These are phyloP conservation scores for Leptinotarsa peninsularis DNA, from an alignment of 2,888 invertebrate genomes.

Conservation along the genomic window DNA sequence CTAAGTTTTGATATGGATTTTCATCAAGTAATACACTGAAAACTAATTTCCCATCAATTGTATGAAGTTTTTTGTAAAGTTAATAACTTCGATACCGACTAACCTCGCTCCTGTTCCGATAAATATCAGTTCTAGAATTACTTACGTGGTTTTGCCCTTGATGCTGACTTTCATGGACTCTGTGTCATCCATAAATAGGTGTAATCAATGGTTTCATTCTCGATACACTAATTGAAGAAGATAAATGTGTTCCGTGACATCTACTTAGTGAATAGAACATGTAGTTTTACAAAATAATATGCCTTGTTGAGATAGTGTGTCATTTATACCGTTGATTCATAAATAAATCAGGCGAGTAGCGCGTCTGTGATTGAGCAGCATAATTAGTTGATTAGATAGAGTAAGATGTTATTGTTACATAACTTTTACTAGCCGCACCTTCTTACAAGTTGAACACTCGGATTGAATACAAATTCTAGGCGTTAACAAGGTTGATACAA, in stretches of 20 bases:
- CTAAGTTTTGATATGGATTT: too few relatives aligned
- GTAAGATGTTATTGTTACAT: background rate
- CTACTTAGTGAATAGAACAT: background rate
- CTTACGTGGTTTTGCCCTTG: slow-evolving; percentile 3
- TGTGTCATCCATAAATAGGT: slow-evolving; percentile 17
- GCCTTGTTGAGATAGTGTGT: background rate
- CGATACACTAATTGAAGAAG: slow-evolving; percentile 4
- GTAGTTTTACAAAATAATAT: background rate
- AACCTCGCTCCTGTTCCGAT: slow-evolving; percentile 6
- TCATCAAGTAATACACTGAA: background rate
- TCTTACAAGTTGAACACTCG: too few relatives aligned
- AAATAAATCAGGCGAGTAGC: background rate
- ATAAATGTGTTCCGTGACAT: background rate
- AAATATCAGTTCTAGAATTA: background rate
- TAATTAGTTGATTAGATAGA: background rate
- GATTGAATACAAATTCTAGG: too few relatives aligned
- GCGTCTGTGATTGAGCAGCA: background rate
- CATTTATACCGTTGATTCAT: background rate
- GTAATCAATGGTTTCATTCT: slow-evolving; percentile 6
- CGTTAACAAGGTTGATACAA: too few relatives aligned
- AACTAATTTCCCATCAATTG: background rate
- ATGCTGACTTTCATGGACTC: background rate
- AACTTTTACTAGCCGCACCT: too few relatives aligned
- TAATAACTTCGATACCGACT: background rate
- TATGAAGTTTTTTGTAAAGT: background rate